Base-by-base conservation (phyloP, 2,888 invertebrate species). In the Merodon equestris region DNA sequence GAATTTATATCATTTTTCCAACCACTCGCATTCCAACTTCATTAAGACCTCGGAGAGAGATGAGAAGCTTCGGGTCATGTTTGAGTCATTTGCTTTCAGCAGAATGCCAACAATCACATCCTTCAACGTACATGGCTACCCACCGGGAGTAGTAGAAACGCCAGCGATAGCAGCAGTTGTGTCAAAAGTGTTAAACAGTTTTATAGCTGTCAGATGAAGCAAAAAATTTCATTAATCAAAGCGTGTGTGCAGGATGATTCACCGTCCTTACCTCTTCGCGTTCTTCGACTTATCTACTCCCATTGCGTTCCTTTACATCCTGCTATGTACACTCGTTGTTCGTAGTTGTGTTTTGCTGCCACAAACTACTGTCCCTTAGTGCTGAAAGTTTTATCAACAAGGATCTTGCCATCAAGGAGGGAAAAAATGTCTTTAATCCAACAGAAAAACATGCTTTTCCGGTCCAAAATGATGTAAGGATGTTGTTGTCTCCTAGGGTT, bases 211-310 rank as follows among this genome's bases (percentile, higher is more conserved):
- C 77, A 73, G 48, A 58, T 53, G 54, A 15, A 48, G 63, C 27
- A 64, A 73, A 73, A 79, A 73, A 79, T 68, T 79, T 79, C 77
- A 79, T 79, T 79, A 73, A 79, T 79, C 77, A 79, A 79, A 79
- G 47, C 27, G 27, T 63, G 51, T 64, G 15, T 48, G 63, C 53
- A 58, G 57, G 17, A 61, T 40, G 64, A 47, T 67, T 72, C 72
- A 67, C 60, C 57, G 45, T 72, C 66, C 61, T 77, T 56, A 54
- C n/a, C 58, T 53, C n/a, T 48, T 66, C 40, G 12, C 38, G 12
- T 44, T 44, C 15, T 34, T 3, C 9, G 4, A 14, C 12, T 42
- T 42, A 3, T 40, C 7, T 27, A 7, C 12, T 12, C 58, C 53
- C n/a, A 40, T 66, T 38, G 12, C 38, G 12, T 44, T 44, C 15